Conservation (phyloP, 2,797 vertebrate genomes). For the Sebastolobus alascanus region DNA sequence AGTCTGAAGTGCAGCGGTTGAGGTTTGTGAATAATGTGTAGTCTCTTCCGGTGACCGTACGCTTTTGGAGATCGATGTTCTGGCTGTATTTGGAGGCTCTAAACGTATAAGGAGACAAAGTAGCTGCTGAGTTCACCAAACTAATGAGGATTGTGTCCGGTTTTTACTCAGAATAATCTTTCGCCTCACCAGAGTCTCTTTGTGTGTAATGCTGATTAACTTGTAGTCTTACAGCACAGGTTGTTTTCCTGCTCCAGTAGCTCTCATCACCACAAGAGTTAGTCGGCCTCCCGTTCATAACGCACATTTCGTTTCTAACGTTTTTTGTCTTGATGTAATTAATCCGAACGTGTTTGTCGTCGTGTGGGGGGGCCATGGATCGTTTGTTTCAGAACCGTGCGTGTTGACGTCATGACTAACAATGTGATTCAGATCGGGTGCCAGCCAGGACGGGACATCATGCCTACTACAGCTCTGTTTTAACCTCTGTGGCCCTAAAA, state of each 20-base stretch:
- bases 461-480: slow-evolving; percentile 50
- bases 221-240: slow-evolving; percentile 44
- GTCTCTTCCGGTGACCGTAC: slow-evolving; percentile 14
- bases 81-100: slow-evolving; percentile 27
- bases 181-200: slow-evolving; percentile 17
- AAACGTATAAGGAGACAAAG: slow-evolving; percentile 7
- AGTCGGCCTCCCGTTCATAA: slow-evolving; percentile 31
- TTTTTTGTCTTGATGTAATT: slow-evolving; percentile 55
- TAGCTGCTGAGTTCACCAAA: slow-evolving; percentile 44
- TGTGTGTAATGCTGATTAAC: slow-evolving; percentile 17
- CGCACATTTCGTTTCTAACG: slow-evolving; percentile 35
- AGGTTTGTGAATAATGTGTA: slow-evolving; percentile 22
- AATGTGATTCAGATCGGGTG: slow-evolving; percentile 57
- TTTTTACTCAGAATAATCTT: slow-evolving; percentile 22
- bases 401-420: slow-evolving; percentile 54
- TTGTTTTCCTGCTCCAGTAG: slow-evolving; percentile 46
- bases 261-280: slow-evolving; percentile 32
- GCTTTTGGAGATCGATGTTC: slow-evolving; percentile 20
- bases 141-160: slow-evolving; percentile 5
- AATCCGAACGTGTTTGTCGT: slow-evolving; percentile 54
- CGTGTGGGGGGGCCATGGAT: slow-evolving; percentile 61
- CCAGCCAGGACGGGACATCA: slow-evolving; percentile 43
- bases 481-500: slow-evolving; percentile 70
- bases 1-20: slow-evolving; percentile 34
- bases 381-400: slow-evolving; percentile 49